phyloP scores from a whole-genome alignment of 2,797 vertebrate genomes.

The Sebastes matsubarae region DNA sequence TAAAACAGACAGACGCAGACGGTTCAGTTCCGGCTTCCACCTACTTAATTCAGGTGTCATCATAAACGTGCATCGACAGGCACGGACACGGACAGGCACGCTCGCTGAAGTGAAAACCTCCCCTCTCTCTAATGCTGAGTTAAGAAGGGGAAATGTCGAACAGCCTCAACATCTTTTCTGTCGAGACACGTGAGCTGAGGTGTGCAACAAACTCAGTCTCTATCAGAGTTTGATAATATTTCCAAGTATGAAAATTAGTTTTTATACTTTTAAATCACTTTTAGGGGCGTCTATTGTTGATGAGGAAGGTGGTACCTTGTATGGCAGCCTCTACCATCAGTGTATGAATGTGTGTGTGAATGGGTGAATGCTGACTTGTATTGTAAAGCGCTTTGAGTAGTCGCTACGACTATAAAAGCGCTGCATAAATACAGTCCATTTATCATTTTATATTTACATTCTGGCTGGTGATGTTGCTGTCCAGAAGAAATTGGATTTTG shows the following conservation, averaged over 20 bases:
- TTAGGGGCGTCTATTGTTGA: neutral
- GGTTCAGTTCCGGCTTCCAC: constrained; percentile 9
- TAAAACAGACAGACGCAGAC: constrained; percentile 5
- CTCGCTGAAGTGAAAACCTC: neutral
- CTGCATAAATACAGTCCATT: neutral
- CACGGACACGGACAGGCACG: constrained; percentile 23
- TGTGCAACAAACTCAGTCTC: neutral
- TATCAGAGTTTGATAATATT: neutral
- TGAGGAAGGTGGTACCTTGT: too few relatives aligned
- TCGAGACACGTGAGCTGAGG: neutral
- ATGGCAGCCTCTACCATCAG: too few relatives aligned
- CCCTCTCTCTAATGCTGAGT: neutral
- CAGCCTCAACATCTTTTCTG: neutral
- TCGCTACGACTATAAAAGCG: neutral
- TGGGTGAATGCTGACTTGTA: neutral
- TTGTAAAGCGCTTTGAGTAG: neutral
- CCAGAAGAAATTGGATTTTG: neutral
- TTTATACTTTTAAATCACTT: neutral
- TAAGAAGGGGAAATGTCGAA: neutral
- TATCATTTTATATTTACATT: neutral
- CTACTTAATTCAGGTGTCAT: neutral
- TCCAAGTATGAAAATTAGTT: neutral
- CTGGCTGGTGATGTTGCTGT: neutral
- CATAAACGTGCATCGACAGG: neutral
- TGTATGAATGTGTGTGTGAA: neutral